phyloP scores from a whole-genome alignment of 2,888 invertebrate species.

The Stenotaenia linearis region DNA sequence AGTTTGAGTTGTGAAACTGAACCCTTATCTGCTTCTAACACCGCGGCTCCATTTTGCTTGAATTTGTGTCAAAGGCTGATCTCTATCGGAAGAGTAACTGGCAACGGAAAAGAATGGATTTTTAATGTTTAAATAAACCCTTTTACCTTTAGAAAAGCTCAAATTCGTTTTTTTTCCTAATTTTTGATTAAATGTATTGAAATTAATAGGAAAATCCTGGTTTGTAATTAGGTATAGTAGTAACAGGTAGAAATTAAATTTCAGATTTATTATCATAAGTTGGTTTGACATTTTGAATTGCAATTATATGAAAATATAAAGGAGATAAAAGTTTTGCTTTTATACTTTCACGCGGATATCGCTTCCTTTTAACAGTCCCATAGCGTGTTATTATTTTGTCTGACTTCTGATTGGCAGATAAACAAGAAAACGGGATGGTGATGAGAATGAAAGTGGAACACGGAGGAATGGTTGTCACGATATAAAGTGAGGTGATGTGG shows the following conservation, averaged over 20 bases:
- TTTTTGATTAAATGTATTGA: too few relatives aligned
- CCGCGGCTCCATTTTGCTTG: not conserved
- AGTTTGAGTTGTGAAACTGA: not conserved
- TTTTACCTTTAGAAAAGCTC: too few relatives aligned
- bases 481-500: not conserved
- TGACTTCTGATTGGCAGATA: not conserved
- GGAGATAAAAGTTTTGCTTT: not conserved
- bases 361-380: not conserved
- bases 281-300: not conserved
- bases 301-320: not conserved
- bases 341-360: not conserved
- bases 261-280: not conserved
- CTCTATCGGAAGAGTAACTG: not conserved
- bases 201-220: not conserved
- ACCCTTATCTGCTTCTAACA: not conserved
- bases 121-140: not conserved
- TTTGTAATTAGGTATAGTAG: not conserved
- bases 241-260: not conserved
- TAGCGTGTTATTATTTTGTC: not conserved
- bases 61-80: not conserved
- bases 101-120: not conserved
- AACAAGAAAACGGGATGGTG: not conserved
- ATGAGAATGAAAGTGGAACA: not conserved
- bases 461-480: not conserved
- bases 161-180: too few relatives aligned